Conservation (phyloP, 30 jellyfish, hydroid and myxozoan genomes). For the Pseudorhiza aurosa region DNA sequence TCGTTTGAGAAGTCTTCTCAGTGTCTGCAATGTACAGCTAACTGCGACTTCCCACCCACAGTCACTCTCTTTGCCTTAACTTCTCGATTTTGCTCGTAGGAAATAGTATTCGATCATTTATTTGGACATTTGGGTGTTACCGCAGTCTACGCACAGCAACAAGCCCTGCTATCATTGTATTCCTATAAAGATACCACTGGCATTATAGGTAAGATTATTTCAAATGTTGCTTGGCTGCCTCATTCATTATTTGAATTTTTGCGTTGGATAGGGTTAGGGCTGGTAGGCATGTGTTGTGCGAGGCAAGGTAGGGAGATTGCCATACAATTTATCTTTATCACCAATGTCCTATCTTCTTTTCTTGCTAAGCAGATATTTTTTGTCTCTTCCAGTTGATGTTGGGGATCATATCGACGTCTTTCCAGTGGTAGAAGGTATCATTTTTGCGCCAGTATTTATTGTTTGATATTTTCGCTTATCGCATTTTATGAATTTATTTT, state of each 20-base stretch:
- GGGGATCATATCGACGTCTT: slow-evolving; percentile 95
- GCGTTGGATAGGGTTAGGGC: too few species aligned
- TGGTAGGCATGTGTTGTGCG: too few species aligned
- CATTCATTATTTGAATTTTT: too few species aligned
- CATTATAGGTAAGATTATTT: slow-evolving; percentile 58
- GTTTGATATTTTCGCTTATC: too few species aligned
- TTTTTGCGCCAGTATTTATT: too few species aligned
- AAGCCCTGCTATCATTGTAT: slow-evolving; percentile 73
- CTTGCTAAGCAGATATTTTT: background rate
- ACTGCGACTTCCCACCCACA: too few species aligned
- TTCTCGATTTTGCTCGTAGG: slow-evolving; percentile 44
- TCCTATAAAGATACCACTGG: slow-evolving; percentile 91
- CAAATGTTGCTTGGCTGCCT: background rate
- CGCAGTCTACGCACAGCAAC: slow-evolving; percentile 84
- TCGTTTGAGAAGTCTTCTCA: background rate
- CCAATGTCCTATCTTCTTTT: too few species aligned
- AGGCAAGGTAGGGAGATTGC: too few species aligned
- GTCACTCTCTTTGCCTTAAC: too few species aligned
- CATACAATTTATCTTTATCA: too few species aligned
- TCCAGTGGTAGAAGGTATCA: slow-evolving; percentile 92
- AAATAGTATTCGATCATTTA: slow-evolving; percentile 67
- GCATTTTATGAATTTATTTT: too few species aligned
- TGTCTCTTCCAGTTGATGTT: slow-evolving; percentile 77
- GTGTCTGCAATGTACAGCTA: too few species aligned
- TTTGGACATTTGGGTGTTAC: slow-evolving; percentile 81